Base-by-base conservation (phyloP, 2,113 vertebrate genomes). In the Barnardius zonarius region DNA sequence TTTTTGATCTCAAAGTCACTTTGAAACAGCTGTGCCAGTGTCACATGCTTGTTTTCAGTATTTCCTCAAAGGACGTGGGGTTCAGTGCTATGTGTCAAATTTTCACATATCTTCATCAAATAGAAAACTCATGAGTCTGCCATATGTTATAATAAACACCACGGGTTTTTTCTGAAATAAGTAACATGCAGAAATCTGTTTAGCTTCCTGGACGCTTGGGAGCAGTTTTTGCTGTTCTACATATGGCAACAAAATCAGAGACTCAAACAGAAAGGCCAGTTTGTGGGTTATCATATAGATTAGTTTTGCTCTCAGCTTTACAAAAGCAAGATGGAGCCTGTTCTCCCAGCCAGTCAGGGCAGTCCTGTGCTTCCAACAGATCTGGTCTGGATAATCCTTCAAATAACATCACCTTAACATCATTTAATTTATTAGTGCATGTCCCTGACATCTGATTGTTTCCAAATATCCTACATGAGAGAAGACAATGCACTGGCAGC, bases 21-120 rank as follows among this genome's bases (percentile, higher is more conserved):
- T 88, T 92, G 64, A 92, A 94, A 82, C 62, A 96, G 78, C 59
- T 85, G 78, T 90, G 81, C 41, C 52, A 86, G 27, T 33, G 55
- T 68, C 59, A 82, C 44, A 48, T 35, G 33, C 25, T 76, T 54
- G 51, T 72, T 79, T 86, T 57, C 87, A 76, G 7, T 72, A 79
- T 17, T 92, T 12, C 35, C 80, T 75, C 78, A 76, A 69, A 94
- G 59, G 59, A 77, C n/a, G 9, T 48, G 37, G 30, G 52, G 28
- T 83, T 86, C 76, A 80, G 46, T 27, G 16, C 25, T 59, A 43
- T 2, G 8, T 1, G 1, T 76, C 87, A 87, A 85, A 90, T 76
- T 87, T 52, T 85, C 48, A 54, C 15, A 2, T 66, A 92, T 22
- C 82, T 74, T 85, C 61, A 75, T 46, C 27, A 86, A 89, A 86